A percentile compares a stretch with the other conserved stretches of the same genome.
These are phyloP conservation scores for Drosophila nannoptera DNA, from an alignment of 1,140 invertebrate species.

Conservation along the genomic window DNA sequence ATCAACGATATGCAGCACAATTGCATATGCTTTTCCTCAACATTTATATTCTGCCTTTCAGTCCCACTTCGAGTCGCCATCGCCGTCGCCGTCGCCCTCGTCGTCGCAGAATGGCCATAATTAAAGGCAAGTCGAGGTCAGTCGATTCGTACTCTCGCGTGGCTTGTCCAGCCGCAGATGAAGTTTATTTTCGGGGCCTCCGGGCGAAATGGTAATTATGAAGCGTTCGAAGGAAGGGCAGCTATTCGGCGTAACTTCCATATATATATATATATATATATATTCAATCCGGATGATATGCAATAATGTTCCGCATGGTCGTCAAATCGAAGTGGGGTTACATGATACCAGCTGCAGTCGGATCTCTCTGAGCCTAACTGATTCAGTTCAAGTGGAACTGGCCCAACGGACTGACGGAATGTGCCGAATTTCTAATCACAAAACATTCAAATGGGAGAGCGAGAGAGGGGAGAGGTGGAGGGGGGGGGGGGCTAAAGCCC, in stretches of 20 bases:
- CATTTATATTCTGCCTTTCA: not conserved
- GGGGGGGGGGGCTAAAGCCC: constrained; percentile 53
- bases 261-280: too few relatives aligned
- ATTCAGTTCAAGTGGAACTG: not conserved
- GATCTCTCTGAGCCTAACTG: not conserved
- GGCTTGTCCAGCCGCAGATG: constrained; percentile 1
- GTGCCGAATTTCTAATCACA: constrained; percentile 73
- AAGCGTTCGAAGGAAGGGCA: not conserved
- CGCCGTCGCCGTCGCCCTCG: too few relatives aligned
- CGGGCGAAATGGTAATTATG: constrained; percentile 5
- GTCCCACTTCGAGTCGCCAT: not conserved
- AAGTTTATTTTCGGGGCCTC: constrained; percentile 29
- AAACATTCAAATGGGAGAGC: too few relatives aligned
- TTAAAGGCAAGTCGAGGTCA: constrained; percentile 20
- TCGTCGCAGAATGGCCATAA: constrained; percentile 30
- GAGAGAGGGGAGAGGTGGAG: not conserved
- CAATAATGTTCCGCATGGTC: too few relatives aligned
- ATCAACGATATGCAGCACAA: constrained; percentile 31
- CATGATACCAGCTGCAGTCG: not conserved
- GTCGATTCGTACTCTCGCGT: not conserved
- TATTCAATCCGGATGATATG: too few relatives aligned
- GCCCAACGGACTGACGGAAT: constrained; percentile 13
- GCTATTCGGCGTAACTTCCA: too few relatives aligned
- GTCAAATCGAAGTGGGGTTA: too few relatives aligned
- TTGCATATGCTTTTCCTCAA: constrained; percentile 1